Percentiles rank a stretch among this genome's conserved stretches.
These are phyloP conservation scores for Nebria ingens DNA, from an alignment of 1,140 invertebrate species.

Conservation along the genomic window DNA sequence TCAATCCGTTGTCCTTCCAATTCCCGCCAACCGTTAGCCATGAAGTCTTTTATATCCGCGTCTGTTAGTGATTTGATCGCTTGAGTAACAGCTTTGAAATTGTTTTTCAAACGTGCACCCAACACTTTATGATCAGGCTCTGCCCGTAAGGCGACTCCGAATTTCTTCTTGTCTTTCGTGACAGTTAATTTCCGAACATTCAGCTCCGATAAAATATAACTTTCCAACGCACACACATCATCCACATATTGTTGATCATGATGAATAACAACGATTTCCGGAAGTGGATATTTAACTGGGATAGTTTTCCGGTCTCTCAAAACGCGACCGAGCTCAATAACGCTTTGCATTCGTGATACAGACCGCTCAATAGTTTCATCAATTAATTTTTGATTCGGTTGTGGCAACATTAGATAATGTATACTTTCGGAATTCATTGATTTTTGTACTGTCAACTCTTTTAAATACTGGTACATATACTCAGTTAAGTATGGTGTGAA, in stretches of 20 bases:
- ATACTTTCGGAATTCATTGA: slow-evolving; percentile 54
- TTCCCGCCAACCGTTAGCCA: slow-evolving; percentile 57
- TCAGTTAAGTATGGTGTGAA: slow-evolving; percentile 97
- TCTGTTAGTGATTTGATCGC: slow-evolving; percentile 76
- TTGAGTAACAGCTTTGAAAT: slow-evolving; percentile 78
- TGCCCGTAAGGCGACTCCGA: slow-evolving; percentile 85
- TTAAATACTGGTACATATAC: slow-evolving; percentile 86
- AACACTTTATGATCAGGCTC: slow-evolving; percentile 85
- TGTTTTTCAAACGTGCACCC: slow-evolving; percentile 77
- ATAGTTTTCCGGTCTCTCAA: slow-evolving; percentile 87
- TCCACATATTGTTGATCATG: slow-evolving; percentile 66
- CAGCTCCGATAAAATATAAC: slow-evolving; percentile 87
- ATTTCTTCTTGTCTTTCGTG: slow-evolving; percentile 85
- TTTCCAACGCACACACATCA: slow-evolving; percentile 72
- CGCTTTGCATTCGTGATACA: slow-evolving; percentile 85
- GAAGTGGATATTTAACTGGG: slow-evolving; percentile 93
- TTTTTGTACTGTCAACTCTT: slow-evolving; percentile 36
- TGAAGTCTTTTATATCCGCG: slow-evolving; percentile 66
- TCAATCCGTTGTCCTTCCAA: slow-evolving; percentile 68
- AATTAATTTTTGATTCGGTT: slow-evolving; percentile 60
- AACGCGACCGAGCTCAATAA: slow-evolving; percentile 89
- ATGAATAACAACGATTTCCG: slow-evolving; percentile 91
- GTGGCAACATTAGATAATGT: slow-evolving; percentile 83
- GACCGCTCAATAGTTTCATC: slow-evolving; percentile 80
- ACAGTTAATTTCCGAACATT: slow-evolving; percentile 85